Evolutionary conservation across 2,797 vertebrate genomes (phyloP).

Genomic region (Poecilia picta): DNA sequence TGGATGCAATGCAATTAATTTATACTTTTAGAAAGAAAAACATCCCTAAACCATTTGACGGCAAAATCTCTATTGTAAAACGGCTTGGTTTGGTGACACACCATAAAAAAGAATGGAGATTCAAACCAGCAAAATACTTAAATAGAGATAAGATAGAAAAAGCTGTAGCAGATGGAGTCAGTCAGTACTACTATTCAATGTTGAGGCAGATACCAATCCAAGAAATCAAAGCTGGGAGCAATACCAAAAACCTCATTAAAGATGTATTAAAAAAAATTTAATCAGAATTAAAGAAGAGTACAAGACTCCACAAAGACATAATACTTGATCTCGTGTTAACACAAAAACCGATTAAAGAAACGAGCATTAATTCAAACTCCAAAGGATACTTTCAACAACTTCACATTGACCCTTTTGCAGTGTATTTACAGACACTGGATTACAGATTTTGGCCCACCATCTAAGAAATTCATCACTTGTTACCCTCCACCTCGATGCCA

Average conservation of each 20-base stretch:
- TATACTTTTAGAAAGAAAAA: neutral
- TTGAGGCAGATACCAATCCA: neutral
- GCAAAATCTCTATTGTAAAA: neutral
- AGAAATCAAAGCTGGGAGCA: neutral
- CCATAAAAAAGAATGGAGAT: neutral
- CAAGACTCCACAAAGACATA: neutral
- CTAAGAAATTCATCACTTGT: no score
- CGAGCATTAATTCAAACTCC: neutral
- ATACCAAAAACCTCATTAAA: constrained; percentile 6
- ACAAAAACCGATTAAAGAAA: constrained; percentile 7
- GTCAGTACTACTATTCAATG: neutral
- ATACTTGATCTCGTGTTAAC: constrained; percentile 7
- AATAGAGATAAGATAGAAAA: neutral
- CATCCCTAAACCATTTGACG: neutral
- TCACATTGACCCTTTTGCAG: neutral
- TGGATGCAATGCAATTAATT: neutral
- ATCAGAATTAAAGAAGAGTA: neutral
- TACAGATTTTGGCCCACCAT: no score
- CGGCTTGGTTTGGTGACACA: neutral
- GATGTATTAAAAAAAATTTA: constrained; percentile 13
- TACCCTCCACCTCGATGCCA: no score
- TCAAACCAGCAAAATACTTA: constrained; percentile 6
- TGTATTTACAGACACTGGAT: constrained; percentile 4
- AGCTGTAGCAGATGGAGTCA: neutral
- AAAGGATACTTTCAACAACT: neutral